Evolutionary conservation across 2,797 vertebrate species (phyloP).

Genomic region (Coendou prehensilis): DNA sequence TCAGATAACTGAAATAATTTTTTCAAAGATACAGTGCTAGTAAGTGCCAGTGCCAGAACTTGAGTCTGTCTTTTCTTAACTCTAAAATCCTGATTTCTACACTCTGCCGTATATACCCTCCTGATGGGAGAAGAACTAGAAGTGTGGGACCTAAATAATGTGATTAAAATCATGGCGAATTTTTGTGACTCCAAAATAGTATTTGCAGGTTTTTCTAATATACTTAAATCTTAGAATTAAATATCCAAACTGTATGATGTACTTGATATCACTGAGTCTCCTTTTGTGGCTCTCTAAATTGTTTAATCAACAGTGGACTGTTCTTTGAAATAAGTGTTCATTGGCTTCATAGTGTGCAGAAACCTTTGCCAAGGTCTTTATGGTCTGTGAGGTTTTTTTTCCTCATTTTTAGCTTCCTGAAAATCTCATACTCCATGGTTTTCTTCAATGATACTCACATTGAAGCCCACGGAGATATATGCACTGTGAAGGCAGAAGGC

Average conservation of each 20-base stretch:
- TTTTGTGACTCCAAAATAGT: slow-evolving; percentile 38
- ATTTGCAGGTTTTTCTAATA: slow-evolving; percentile 18
- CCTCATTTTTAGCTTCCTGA: neutral
- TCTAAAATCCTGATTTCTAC: neutral
- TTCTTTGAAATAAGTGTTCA: slow-evolving; percentile 53
- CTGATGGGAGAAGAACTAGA: neutral
- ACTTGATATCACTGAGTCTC: neutral
- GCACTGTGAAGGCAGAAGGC: neutral
- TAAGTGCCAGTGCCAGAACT: neutral
- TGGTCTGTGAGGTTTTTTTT: neutral
- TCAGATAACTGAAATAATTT: slow-evolving; percentile 45
- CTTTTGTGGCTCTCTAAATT: slow-evolving; percentile 3
- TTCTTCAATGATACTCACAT: neutral
- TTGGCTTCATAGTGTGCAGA: neutral
- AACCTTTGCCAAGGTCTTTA: neutral
- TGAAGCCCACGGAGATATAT: neutral
- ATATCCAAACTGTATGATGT: neutral
- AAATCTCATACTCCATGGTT: neutral
- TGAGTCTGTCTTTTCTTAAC: neutral
- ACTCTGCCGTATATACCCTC: neutral
- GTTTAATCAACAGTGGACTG: neutral
- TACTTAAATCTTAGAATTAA: neutral
- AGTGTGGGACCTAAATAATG: neutral
- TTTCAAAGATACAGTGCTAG: neutral
- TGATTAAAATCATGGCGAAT: slow-evolving; percentile 29